Percentiles rank a stretch among this genome's conserved stretches.
These are phyloP conservation scores for Brachionus asplanchnoidis DNA, from an alignment of 1,140 invertebrate species.

Conservation along the genomic window DNA sequence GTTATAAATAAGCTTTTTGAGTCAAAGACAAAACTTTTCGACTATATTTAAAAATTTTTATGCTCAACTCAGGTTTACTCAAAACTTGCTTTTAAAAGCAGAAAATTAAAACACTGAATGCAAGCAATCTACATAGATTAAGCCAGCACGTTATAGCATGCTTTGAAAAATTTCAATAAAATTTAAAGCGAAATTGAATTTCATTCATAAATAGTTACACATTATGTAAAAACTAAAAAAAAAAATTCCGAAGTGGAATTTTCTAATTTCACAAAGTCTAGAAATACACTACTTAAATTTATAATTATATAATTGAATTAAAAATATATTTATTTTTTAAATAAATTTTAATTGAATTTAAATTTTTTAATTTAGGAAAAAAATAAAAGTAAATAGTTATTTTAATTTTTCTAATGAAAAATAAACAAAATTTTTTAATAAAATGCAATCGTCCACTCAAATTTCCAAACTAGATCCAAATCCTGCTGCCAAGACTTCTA, in stretches of 20 bases:
- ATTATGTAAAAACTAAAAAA: neutral
- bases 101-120: neutral
- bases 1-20: neutral
- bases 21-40: neutral
- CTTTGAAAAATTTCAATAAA: neutral
- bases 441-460: constrained; percentile 7
- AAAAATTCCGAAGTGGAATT: neutral
- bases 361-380: neutral
- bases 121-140: neutral
- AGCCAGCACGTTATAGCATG: neutral
- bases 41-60: neutral
- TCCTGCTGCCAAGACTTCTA: neutral
- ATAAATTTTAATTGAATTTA: neutral
- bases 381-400: neutral
- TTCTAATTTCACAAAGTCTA: neutral
- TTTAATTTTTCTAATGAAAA: neutral
- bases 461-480: neutral
- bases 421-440: neutral
- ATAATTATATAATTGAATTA: neutral
- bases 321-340: neutral
- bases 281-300: neutral
- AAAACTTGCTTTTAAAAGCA: neutral
- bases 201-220: neutral
- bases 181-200: neutral
- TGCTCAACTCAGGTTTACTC: neutral